Evolutionary conservation across 1,140 invertebrate genomes (phyloP).

Genomic region (Panulirus ornatus): DNA sequence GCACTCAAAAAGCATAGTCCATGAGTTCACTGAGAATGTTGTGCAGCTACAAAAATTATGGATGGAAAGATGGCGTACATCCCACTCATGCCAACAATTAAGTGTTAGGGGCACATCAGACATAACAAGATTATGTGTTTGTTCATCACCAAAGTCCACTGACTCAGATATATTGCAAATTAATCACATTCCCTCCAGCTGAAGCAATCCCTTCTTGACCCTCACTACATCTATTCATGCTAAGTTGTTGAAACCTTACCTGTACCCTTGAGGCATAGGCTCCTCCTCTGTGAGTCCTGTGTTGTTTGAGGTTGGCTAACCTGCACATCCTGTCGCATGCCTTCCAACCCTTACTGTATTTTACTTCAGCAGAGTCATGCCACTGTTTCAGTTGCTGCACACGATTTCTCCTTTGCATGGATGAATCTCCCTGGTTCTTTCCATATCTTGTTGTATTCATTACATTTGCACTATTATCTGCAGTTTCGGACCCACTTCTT

Average conservation of each 20-base stretch:
- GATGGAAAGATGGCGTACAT: too few species aligned
- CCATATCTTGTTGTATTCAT: background rate
- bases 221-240: background rate
- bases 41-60: too few species aligned
- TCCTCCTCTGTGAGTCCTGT: background rate
- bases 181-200: too few species aligned
- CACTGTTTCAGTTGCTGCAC: background rate
- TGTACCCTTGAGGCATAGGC: constrained; percentile 40
- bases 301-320: background rate
- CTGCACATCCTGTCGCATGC: constrained; percentile 21
- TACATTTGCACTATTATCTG: background rate
- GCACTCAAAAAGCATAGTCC: too few species aligned
- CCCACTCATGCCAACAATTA: too few species aligned
- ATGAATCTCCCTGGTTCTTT: background rate
- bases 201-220: background rate
- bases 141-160: too few species aligned
- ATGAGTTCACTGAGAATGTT: too few species aligned
- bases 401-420: background rate
- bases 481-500: background rate
- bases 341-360: background rate
- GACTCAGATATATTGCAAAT: too few species aligned
- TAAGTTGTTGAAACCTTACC: background rate
- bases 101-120: too few species aligned
- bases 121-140: too few species aligned
- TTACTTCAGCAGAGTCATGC: background rate